A percentile compares a stretch with the other conserved stretches of the same genome.
Evolutionary conservation across 2,888 invertebrate species (phyloP).

Genomic region (Pterostichus niger): DNA sequence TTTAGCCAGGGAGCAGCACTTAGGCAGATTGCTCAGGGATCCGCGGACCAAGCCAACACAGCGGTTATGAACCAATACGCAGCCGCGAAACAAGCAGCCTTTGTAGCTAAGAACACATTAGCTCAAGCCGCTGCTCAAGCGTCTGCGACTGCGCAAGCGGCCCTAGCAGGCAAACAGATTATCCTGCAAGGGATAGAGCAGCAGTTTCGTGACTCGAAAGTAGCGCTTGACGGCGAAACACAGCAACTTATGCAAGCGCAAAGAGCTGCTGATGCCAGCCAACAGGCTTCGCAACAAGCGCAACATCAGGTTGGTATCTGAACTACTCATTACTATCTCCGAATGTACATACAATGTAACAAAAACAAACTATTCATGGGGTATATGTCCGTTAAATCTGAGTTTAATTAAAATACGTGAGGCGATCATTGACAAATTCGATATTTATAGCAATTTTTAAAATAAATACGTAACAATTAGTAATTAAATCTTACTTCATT

Average conservation of each 20-base stretch:
- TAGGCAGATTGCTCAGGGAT: conserved; percentile 85
- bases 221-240: conserved; percentile 84
- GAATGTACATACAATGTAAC: neutral
- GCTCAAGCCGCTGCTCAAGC: conserved; percentile 88
- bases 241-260: conserved; percentile 88
- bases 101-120: conserved; percentile 87
- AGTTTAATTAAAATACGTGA: too few relatives aligned
- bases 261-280: conserved; percentile 84
- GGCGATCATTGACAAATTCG: too few relatives aligned
- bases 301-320: conserved; percentile 75
- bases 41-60: conserved; percentile 87
- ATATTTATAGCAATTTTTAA: too few relatives aligned
- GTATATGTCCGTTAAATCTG: too few relatives aligned
- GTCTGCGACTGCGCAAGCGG: conserved; percentile 84
- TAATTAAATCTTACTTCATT: too few relatives aligned
- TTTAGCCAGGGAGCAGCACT: conserved; percentile 86
- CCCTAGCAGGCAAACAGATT: conserved; percentile 82
- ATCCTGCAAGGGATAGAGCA: conserved; percentile 80
- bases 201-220: conserved; percentile 86
- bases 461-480: too few relatives aligned
- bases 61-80: conserved; percentile 86
- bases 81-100: conserved; percentile 89
- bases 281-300: conserved; percentile 86
- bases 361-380: too few relatives aligned
- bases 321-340: too few relatives aligned